These are phyloP conservation scores for Bovichtus variegatus DNA, from an alignment of 2,797 vertebrate genomes.

Conservation along the genomic window DNA sequence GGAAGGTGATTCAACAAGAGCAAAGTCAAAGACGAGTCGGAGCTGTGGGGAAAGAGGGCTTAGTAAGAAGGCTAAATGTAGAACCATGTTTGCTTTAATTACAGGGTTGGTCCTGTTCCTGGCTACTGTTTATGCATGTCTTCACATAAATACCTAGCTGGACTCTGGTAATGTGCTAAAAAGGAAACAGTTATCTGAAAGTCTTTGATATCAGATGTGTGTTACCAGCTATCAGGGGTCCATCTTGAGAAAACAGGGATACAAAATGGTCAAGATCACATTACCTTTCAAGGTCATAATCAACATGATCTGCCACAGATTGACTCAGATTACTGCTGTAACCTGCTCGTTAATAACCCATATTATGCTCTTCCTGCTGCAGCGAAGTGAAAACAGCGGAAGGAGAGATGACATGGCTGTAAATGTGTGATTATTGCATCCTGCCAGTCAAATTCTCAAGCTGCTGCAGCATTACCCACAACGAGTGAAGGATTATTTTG, in stretches of 20 bases:
- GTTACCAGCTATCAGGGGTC: background rate
- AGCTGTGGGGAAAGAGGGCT: background rate
- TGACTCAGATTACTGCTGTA: background rate
- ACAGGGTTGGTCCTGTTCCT: background rate
- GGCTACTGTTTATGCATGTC: background rate
- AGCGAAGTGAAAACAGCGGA: background rate
- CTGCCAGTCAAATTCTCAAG: background rate
- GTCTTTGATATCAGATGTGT: background rate
- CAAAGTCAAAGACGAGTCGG: background rate
- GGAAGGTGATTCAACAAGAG: background rate
- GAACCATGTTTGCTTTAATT: slow-evolving; percentile 7
- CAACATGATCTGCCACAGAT: background rate
- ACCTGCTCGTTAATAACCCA: no score
- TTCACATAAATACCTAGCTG: background rate
- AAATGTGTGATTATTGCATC: background rate
- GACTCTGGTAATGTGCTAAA: background rate
- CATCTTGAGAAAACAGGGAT: background rate
- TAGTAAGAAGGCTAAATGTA: slow-evolving; percentile 2
- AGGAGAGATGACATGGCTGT: background rate
- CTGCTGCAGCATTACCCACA: background rate
- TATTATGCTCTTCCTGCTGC: background rate
- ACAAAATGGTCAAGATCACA: background rate
- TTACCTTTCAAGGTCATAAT: background rate
- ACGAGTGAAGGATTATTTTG: background rate
- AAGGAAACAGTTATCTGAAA: background rate